Conservation (phyloP, 1,140 invertebrate species). For the Drepana arcuata region DNA sequence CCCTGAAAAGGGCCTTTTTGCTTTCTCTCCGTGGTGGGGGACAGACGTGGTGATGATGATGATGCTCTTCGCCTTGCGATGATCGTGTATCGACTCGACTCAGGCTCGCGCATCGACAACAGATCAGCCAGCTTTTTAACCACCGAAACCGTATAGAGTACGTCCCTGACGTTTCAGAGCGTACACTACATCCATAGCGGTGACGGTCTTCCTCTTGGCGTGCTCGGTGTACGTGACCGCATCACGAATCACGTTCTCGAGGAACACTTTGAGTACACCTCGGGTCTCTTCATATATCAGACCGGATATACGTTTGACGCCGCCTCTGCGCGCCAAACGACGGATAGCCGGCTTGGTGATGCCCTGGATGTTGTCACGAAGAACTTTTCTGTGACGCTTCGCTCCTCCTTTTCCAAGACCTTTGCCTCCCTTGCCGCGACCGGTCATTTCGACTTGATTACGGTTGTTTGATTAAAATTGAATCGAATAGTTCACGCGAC, state of each 20-base stretch:
- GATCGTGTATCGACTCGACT: no score
- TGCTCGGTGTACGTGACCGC: constrained; percentile 81
- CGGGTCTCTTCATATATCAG: constrained; percentile 46
- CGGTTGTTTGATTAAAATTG: no score
- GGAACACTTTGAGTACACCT: constrained; percentile 80
- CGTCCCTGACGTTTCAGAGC: constrained; percentile 87
- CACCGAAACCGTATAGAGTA: constrained; percentile 78
- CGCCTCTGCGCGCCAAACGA: constrained; percentile 72
- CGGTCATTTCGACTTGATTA: constrained; percentile 33
- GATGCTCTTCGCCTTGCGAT: no score
- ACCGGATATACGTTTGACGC: constrained; percentile 78
- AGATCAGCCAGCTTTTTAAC: no score
- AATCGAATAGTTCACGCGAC: no score
- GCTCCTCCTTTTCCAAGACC: constrained; percentile 41
- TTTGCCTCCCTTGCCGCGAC: constrained; percentile 45
- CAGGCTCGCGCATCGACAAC: no score
- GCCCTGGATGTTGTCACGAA: constrained; percentile 49
- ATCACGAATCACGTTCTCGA: constrained; percentile 87
- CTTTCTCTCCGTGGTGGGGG: no score
- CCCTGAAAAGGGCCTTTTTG: constrained; percentile 49
- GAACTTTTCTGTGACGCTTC: constrained; percentile 76
- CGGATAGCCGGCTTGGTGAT: constrained; percentile 44
- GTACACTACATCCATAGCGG: constrained; percentile 91
- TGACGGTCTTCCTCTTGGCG: constrained; percentile 80
- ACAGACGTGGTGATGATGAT: no score